Base-by-base conservation (phyloP, 2,888 invertebrate genomes). In the Gordius sp. region DNA sequence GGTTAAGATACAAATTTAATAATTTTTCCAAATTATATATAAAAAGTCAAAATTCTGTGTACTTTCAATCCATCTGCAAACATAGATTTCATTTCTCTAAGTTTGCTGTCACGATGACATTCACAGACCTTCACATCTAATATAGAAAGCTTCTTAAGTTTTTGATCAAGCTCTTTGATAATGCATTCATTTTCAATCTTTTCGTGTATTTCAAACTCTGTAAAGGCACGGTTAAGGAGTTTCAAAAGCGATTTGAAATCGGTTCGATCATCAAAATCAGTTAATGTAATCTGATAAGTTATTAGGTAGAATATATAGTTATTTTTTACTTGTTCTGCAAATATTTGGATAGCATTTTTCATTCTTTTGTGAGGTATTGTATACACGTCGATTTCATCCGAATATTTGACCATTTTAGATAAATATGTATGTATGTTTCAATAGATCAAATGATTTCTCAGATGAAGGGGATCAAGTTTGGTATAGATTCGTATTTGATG, bases 171-270 rank as follows among this genome's bases (percentile, higher is more conserved):
- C 23, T 54, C 13, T 13, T 54, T 27, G 2, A 54, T 26, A 16
- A 54, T 54, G 23, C 26, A 27, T 54, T 54, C 55, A 54, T 54
- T 54, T 27, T 54, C 55, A 27, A 54, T 54, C 8, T 20, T 54
- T 54, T 54, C 55, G 20, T 54, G 55, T 25, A 54, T 54, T 54
- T 54, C 55, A 28, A 54, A 27, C 20, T 54, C 28, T 8, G 55
- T 27, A 27, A 54, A 27, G 8, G 20, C 28, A 20, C 13, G 8
- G 25, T 8, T 26, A 8, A 54, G 27, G 28, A 27, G 2, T 26
- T 27, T 54, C 13, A 54, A 20, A 18, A 47, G 20, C 4, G 20
- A n/a, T 47, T 47, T 47, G 20, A 47, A 47, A 47, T 8, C 47
- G 4, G 4, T 4, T 18, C 8, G 8, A 47, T 47, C 20, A 4